These are phyloP conservation scores for Progne subis DNA, from an alignment of 2,113 vertebrate species.

Conservation along the genomic window DNA sequence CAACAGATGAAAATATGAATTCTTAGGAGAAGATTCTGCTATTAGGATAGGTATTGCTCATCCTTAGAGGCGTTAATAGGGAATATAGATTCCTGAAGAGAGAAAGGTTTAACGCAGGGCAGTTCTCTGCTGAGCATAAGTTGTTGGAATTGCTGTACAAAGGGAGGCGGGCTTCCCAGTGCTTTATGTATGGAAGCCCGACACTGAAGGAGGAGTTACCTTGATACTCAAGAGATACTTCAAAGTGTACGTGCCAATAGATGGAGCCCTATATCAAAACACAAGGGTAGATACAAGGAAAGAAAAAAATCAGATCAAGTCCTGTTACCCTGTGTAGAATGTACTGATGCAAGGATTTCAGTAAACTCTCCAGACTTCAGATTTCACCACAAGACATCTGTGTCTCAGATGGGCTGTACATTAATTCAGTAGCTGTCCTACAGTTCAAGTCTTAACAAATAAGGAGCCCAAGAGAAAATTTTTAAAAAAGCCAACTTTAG, in stretches of 20 bases:
- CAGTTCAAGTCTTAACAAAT: not conserved
- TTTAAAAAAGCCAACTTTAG: not conserved
- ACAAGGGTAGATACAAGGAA: not conserved
- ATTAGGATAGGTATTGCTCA: not conserved
- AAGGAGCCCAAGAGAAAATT: not conserved
- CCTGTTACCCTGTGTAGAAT: not conserved
- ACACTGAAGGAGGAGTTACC: not conserved
- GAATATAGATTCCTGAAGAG: not conserved
- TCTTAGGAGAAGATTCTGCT: not conserved
- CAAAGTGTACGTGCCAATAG: not conserved
- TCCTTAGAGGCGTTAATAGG: not conserved
- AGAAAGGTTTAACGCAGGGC: not conserved
- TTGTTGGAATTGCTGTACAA: not conserved
- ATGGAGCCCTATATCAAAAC: not conserved
- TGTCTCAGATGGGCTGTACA: not conserved
- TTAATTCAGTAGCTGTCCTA: not conserved
- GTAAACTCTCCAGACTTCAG: not conserved
- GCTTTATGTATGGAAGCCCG: not conserved
- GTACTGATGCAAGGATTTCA: not conserved
- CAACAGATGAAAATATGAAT: not conserved
- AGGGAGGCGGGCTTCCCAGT: not conserved
- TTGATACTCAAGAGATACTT: not conserved
- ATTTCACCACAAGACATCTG: not conserved
- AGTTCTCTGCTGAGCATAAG: not conserved
- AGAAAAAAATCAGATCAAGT: not conserved